Evolutionary conservation across 2,113 vertebrate genomes (phyloP).

Genomic region (Elanus axillaris): DNA sequence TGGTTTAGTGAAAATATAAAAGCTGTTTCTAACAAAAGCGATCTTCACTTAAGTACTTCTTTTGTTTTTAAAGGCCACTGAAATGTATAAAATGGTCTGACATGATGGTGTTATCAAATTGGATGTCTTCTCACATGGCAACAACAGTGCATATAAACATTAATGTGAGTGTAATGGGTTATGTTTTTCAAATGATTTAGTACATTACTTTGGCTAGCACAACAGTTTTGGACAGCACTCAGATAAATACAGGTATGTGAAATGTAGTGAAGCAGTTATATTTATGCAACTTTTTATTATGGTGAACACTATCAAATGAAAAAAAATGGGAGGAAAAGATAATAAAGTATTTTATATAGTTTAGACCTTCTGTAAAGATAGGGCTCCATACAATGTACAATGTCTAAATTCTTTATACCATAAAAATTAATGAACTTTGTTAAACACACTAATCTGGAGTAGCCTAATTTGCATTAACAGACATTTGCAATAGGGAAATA

Average conservation of each 20-base stretch:
- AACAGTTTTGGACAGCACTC: constrained; percentile 89
- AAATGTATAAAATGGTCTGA: constrained; percentile 94
- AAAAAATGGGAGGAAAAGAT: constrained; percentile 74
- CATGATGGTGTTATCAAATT: constrained; percentile 75
- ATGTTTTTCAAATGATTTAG: constrained; percentile 77
- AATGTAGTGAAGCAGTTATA: constrained; percentile 90
- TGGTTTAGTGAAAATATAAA: constrained; percentile 83
- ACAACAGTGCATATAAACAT: constrained; percentile 90
- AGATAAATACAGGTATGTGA: constrained; percentile 91
- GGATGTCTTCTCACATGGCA: constrained; percentile 86
- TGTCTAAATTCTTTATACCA: constrained; percentile 78
- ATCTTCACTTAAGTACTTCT: constrained; percentile 69
- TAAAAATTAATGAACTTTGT: constrained; percentile 78
- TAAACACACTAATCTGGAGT: constrained; percentile 89
- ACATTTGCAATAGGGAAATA: constrained; percentile 81
- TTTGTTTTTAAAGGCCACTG: constrained; percentile 91
- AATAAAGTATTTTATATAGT: constrained; percentile 76
- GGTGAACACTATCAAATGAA: constrained; percentile 79
- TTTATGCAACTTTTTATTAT: constrained; percentile 79
- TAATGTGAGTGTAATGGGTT: constrained; percentile 77
- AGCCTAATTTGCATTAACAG: constrained; percentile 92
- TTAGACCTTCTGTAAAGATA: constrained; percentile 75
- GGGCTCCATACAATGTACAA: constrained; percentile 77
- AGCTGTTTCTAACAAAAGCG: constrained; percentile 76
- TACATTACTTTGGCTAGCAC: constrained; percentile 89